These are phyloP conservation scores for Oenanthe melanoleuca DNA, from an alignment of 2,113 vertebrate species.

Conservation along the genomic window DNA sequence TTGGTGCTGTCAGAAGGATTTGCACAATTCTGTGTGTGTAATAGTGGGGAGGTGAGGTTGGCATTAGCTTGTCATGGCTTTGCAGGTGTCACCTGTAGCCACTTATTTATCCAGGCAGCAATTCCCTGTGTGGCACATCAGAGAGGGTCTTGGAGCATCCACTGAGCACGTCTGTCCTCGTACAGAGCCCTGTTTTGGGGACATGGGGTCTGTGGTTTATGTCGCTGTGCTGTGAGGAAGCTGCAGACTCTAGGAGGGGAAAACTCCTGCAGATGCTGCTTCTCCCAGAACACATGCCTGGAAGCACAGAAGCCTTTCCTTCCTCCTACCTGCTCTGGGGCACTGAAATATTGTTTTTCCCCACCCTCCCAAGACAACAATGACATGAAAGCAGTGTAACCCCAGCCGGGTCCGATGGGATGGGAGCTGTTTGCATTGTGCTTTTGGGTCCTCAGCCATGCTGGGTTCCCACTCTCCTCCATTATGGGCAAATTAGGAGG, in stretches of 20 bases:
- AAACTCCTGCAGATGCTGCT: neutral
- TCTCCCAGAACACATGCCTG: neutral
- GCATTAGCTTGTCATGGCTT: neutral
- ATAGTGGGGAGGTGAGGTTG: neutral
- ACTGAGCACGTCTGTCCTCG: rapidly evolving
- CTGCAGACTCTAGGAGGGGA: neutral
- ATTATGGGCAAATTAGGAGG: neutral
- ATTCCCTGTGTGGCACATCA: neutral
- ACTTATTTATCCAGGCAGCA: neutral
- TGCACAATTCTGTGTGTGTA: neutral
- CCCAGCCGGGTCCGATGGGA: neutral
- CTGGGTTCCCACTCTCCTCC: neutral
- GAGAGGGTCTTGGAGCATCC: neutral
- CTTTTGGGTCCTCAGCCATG: neutral
- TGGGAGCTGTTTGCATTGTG: conserved; percentile 38
- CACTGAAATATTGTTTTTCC: conserved; percentile 9
- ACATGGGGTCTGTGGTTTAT: neutral
- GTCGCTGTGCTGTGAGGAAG: neutral
- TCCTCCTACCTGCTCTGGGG: neutral
- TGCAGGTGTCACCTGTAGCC: neutral
- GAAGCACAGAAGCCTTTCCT: conserved; percentile 14
- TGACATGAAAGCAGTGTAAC: conserved; percentile 23
- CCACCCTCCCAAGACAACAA: conserved; percentile 55
- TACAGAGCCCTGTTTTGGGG: rapidly evolving
- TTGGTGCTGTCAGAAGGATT: neutral